phyloP scores from a whole-genome alignment of 2,888 invertebrate genomes.

The Busseola fusca region DNA sequence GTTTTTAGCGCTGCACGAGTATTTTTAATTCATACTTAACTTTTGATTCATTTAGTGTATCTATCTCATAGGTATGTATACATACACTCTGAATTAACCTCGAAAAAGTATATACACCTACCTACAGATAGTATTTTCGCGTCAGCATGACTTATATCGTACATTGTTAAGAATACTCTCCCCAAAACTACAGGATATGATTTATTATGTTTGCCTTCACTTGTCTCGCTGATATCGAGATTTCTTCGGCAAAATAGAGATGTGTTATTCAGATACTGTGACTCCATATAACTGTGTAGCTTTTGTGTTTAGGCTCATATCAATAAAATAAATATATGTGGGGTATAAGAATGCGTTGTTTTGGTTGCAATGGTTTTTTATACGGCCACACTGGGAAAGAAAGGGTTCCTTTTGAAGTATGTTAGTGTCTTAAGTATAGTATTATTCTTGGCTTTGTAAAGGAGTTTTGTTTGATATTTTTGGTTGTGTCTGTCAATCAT shows the following conservation, averaged over 20 bases:
- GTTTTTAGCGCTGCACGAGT: neutral
- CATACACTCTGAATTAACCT: neutral
- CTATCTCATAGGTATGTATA: neutral
- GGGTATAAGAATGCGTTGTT: slow-evolving; percentile 58
- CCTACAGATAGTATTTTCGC: neutral
- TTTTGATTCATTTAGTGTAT: neutral
- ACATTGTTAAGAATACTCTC: slow-evolving; percentile 61
- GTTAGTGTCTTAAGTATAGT: slow-evolving; percentile 44
- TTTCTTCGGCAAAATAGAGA: slow-evolving; percentile 65
- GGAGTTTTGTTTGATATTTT: slow-evolving; percentile 25
- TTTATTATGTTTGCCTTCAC: slow-evolving; percentile 72
- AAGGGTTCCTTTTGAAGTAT: slow-evolving; percentile 53
- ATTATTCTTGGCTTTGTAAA: slow-evolving; percentile 44
- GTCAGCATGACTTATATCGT: slow-evolving; percentile 48
- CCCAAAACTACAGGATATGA: slow-evolving; percentile 66
- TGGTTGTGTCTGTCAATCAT: slow-evolving; percentile 34
- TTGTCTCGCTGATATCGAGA: slow-evolving; percentile 66
- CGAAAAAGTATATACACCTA: neutral
- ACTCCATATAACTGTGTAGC: slow-evolving; percentile 54
- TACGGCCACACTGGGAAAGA: slow-evolving; percentile 42
- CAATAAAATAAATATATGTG: slow-evolving; percentile 64
- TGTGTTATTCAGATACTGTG: slow-evolving; percentile 62
- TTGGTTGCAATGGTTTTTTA: slow-evolving; percentile 62
- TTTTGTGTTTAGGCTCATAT: slow-evolving; percentile 62
- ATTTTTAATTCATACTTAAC: neutral